Conservation (phyloP, 2,113 vertebrate genomes). For the Elachura formosa region DNA sequence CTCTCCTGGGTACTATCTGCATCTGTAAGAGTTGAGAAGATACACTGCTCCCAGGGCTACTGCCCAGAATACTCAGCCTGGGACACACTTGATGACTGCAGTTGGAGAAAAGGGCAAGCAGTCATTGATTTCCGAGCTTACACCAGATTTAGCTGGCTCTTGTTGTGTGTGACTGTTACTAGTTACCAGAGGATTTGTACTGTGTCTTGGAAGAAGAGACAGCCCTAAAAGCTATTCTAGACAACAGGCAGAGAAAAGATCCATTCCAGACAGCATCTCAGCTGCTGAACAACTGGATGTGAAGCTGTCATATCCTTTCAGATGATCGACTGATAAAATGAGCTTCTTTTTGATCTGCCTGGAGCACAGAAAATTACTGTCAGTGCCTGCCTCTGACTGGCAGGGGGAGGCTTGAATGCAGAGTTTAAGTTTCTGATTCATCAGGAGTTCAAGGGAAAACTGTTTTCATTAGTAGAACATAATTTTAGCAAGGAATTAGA, state of each 20-base stretch:
- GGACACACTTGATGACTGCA: background rate
- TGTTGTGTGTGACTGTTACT: constrained; percentile 40
- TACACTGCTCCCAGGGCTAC: background rate
- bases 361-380: background rate
- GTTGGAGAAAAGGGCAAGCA: background rate
- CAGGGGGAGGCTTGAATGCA: background rate
- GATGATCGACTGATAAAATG: constrained; percentile 1
- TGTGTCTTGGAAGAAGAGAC: constrained; percentile 40
- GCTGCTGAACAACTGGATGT: constrained; percentile 15
- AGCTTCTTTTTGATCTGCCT: constrained; percentile 23
- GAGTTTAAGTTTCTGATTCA: background rate
- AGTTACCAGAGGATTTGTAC: constrained; percentile 59
- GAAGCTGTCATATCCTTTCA: constrained; percentile 24
- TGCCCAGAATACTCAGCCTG: accelerated
- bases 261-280: constrained; percentile 37
- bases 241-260: constrained; percentile 45
- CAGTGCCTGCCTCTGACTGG: background rate
- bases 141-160: constrained; percentile 20
- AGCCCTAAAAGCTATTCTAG: constrained; percentile 34
- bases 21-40: background rate
- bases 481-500: background rate
- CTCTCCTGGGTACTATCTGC: background rate
- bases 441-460: background rate
- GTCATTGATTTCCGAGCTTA: background rate
- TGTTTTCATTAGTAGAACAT: background rate